Percentiles rank a stretch among this genome's conserved stretches.
phyloP scores from a whole-genome alignment of 2,888 invertebrate species.

The Cryptocephalus moraei region DNA sequence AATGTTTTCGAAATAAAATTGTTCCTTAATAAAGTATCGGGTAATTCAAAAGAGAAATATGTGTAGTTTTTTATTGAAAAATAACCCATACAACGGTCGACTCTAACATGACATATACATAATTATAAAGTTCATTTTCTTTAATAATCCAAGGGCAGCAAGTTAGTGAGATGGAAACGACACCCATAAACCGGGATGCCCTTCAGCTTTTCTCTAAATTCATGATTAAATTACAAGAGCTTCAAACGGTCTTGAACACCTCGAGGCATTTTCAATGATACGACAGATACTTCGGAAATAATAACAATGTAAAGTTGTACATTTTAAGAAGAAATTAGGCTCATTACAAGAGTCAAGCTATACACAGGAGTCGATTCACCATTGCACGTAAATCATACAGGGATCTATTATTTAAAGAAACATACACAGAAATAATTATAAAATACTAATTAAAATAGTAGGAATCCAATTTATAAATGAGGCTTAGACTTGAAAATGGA shows the following conservation, averaged over 20 bases:
- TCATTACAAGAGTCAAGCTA: constrained; percentile 17
- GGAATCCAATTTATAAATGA: not conserved
- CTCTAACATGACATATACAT: constrained; percentile 38
- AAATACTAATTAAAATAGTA: constrained; percentile 1
- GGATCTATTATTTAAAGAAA: constrained; percentile 9
- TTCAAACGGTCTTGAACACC: not conserved
- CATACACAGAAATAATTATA: constrained; percentile 13
- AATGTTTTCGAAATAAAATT: not conserved
- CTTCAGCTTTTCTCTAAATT: not conserved
- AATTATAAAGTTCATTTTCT: not conserved
- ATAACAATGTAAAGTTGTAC: too few species aligned
- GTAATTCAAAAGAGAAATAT: not conserved
- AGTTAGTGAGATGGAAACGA: constrained; percentile 7
- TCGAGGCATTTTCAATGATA: too few species aligned
- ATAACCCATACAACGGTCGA: constrained; percentile 38
- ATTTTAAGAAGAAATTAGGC: constrained; percentile 17
- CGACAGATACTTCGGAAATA: too few species aligned
- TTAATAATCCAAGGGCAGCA: constrained; percentile 26
- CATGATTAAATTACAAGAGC: not conserved
- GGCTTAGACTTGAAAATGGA: not conserved
- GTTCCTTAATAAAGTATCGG: too few species aligned
- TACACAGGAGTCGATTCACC: constrained; percentile 21
- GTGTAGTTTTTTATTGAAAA: constrained; percentile 35
- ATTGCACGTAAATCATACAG: constrained; percentile 27
- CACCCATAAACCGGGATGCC: not conserved